Evolutionary conservation across 64 coral and sea anemone genomes (phyloP).

Genomic region (Platygyra sinensis): DNA sequence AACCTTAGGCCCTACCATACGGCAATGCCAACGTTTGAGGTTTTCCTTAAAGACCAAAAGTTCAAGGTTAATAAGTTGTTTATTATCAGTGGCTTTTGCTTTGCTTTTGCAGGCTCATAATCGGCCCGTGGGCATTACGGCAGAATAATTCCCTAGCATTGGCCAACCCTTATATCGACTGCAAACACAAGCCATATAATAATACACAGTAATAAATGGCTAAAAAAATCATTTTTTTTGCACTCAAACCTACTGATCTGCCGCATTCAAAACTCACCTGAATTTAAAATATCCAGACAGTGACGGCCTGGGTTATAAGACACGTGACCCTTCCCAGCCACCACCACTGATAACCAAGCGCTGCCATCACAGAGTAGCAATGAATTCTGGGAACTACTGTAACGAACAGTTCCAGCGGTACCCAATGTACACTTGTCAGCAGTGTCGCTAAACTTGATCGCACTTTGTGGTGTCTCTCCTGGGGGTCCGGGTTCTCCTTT

Average conservation of each 20-base stretch:
- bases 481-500: background rate
- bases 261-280: background rate
- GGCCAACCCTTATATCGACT: too few relatives aligned
- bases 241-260: too few relatives aligned
- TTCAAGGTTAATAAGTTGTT: too few relatives aligned
- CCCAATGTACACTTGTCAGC: background rate
- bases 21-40: too few relatives aligned
- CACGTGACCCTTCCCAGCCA: background rate
- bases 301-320: background rate
- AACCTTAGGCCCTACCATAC: too few relatives aligned
- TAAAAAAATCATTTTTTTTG: too few relatives aligned
- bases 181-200: too few relatives aligned
- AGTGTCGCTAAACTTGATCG: background rate
- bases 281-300: slow-evolving; percentile 1
- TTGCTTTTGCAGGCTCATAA: too few relatives aligned
- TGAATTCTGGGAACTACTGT: background rate
- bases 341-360: background rate
- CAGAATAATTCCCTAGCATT: too few relatives aligned
- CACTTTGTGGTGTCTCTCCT: background rate
- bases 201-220: background rate
- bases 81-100: too few relatives aligned
- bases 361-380: background rate
- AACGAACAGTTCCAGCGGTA: slow-evolving; percentile 1
- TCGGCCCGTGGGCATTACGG: too few relatives aligned
- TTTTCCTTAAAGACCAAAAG: too few relatives aligned